Conservation (phyloP, 2,888 invertebrate genomes). For the Hedya salicella region DNA sequence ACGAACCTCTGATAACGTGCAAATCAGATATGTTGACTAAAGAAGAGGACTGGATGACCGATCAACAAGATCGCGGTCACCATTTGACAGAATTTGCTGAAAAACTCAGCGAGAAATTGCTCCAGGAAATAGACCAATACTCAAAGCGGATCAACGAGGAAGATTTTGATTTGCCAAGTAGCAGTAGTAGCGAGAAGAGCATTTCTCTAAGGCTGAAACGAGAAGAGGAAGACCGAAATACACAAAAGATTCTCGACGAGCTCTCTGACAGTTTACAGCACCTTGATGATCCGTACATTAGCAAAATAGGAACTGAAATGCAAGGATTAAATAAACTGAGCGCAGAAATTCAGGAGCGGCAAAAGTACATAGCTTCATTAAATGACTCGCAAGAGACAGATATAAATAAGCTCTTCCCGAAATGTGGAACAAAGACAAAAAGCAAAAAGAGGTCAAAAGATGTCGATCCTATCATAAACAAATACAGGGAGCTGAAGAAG, state of each 20-base stretch:
- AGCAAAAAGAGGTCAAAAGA: slow-evolving; percentile 81
- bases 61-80: slow-evolving; percentile 85
- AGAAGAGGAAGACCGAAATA: slow-evolving; percentile 79
- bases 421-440: slow-evolving; percentile 80
- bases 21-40: slow-evolving; percentile 80
- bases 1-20: slow-evolving; percentile 80
- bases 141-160: slow-evolving; percentile 82
- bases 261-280: slow-evolving; percentile 81
- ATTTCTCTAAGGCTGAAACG: slow-evolving; percentile 80
- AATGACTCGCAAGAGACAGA: slow-evolving; percentile 81
- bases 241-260: slow-evolving; percentile 79
- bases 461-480: slow-evolving; percentile 80
- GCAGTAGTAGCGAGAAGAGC: slow-evolving; percentile 81
- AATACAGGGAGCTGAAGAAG: slow-evolving; percentile 79
- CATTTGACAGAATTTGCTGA: slow-evolving; percentile 93
- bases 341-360: slow-evolving; percentile 85
- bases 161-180: slow-evolving; percentile 81
- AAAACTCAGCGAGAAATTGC: slow-evolving; percentile 91
- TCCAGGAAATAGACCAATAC: slow-evolving; percentile 90
- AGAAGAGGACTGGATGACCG: slow-evolving; percentile 85
- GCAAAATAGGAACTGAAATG: slow-evolving; percentile 85
- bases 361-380: slow-evolving; percentile 83
- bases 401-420: slow-evolving; percentile 77
- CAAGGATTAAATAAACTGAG: slow-evolving; percentile 84
- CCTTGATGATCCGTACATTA: slow-evolving; percentile 86